Evolutionary conservation across 2,888 invertebrate genomes (phyloP).

Genomic region (Calliopum simillimum): DNA sequence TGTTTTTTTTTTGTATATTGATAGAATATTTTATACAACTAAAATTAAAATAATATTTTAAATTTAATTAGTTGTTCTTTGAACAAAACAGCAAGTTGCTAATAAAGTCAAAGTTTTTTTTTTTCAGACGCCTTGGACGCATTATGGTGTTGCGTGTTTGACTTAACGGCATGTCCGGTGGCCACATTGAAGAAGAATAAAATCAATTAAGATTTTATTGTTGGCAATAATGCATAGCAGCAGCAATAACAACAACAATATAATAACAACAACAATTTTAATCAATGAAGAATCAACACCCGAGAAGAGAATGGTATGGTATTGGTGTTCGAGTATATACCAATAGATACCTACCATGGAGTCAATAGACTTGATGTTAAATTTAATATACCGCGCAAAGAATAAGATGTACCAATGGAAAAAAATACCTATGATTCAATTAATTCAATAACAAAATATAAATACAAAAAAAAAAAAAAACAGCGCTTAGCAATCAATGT

Average conservation of each 20-base stretch:
- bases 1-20: not conserved
- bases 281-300: slow-evolving; percentile 6
- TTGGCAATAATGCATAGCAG: not conserved
- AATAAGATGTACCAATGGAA: slow-evolving; percentile 19
- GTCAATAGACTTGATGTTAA: too few relatives aligned
- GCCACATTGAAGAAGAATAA: slow-evolving; percentile 16
- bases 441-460: slow-evolving; percentile 17
- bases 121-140: slow-evolving; percentile 23
- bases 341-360: not conserved
- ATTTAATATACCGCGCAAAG: too few relatives aligned
- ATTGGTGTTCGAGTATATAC: too few relatives aligned
- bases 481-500: slow-evolving; percentile 54
- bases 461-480: slow-evolving; percentile 43
- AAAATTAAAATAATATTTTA: not conserved
- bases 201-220: slow-evolving; percentile 22
- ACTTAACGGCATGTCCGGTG: slow-evolving; percentile 20
- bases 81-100: too few relatives aligned
- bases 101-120: too few relatives aligned
- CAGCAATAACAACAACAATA: slow-evolving; percentile 12
- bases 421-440: not conserved
- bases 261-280: not conserved
- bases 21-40: not conserved
- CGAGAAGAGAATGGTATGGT: slow-evolving; percentile 17
- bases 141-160: slow-evolving; percentile 25
- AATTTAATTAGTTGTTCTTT: not conserved